Base-by-base conservation (phyloP, 2,797 vertebrate species). In the Merluccius polli region DNA sequence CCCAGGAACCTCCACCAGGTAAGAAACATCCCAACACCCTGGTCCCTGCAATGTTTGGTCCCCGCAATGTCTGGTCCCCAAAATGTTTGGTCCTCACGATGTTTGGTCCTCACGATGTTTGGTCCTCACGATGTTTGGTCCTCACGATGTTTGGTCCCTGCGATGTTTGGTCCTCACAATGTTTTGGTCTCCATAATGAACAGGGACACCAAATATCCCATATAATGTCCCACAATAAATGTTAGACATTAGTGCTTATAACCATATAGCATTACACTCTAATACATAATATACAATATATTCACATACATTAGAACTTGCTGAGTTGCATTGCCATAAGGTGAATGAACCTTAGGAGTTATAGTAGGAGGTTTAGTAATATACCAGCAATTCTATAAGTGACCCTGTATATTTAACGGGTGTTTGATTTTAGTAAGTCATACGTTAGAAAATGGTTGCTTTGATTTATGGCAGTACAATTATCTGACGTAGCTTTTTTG, bases 1-100 rank as follows among this genome's bases (percentile, higher is more conserved):
- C 78, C 97, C 97, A 33, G 97, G 97, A 72, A 98, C 97, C 36
- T 98, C 98, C 68, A 97, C 97, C 48, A 94, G 98, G 98, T 98
- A 93, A 8, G n/a, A 24, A 59, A 33, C 32, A 33, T 38, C 36
- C 4, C 4, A 8, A 38, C 36, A 38, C 44, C 15, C 4, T 52
- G 3, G 44, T 52, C 4, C 16, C 44, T 16, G 15, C 44, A 21
- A 52, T 52, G 44, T 21, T 21, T 59, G 21, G 52, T 59, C 52
- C 52, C 52, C 8, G 21, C 21, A 24, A 59, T 59, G 21, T 59
- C 7, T 59, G 52, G 52, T 59, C 52, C 52, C 21, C 48, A n/a
- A 2, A n/a, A 59, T 38, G 36, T 38, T 38, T 44, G 41, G 41
- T 24, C 48, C 21, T 6, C 11, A n/a, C 16, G 6, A 48, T 48